Conservation (phyloP, 2,888 invertebrate species). For the Aleiodes testaceus region DNA sequence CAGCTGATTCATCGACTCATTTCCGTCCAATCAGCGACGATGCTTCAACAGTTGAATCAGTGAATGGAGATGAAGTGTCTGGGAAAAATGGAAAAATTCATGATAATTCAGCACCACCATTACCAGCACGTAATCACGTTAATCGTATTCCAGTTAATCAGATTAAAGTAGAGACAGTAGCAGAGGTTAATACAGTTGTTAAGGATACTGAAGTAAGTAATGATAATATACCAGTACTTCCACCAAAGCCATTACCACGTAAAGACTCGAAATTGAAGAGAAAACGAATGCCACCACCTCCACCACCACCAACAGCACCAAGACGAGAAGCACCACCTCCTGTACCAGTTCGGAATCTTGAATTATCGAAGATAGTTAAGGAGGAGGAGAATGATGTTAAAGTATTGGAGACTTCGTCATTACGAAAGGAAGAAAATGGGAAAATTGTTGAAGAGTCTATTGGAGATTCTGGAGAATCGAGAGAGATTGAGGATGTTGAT, state of each 20-base stretch:
- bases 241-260: slow-evolving; percentile 71
- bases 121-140: slow-evolving; percentile 63
- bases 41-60: slow-evolving; percentile 64
- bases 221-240: slow-evolving; percentile 59
- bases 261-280: slow-evolving; percentile 66
- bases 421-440: slow-evolving; percentile 22
- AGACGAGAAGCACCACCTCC: slow-evolving; percentile 57
- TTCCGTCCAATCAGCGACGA: slow-evolving; percentile 68
- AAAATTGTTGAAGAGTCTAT: slow-evolving; percentile 27
- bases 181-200: slow-evolving; percentile 23
- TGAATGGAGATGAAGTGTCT: slow-evolving; percentile 56
- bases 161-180: slow-evolving; percentile 17
- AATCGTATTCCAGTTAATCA: slow-evolving; percentile 64
- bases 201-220: slow-evolving; percentile 16
- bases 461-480: slow-evolving; percentile 34
- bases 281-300: slow-evolving; percentile 71
- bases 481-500: slow-evolving; percentile 31
- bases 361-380: slow-evolving; percentile 24
- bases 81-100: slow-evolving; percentile 42
- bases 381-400: slow-evolving; percentile 21
- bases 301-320: slow-evolving; percentile 65
- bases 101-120: slow-evolving; percentile 51
- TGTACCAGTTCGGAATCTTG: slow-evolving; percentile 48
- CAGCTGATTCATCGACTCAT: slow-evolving; percentile 66
- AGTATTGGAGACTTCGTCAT: slow-evolving; percentile 37